phyloP scores from a whole-genome alignment of 2,797 vertebrate genomes.

The Chaunax sp. region DNA sequence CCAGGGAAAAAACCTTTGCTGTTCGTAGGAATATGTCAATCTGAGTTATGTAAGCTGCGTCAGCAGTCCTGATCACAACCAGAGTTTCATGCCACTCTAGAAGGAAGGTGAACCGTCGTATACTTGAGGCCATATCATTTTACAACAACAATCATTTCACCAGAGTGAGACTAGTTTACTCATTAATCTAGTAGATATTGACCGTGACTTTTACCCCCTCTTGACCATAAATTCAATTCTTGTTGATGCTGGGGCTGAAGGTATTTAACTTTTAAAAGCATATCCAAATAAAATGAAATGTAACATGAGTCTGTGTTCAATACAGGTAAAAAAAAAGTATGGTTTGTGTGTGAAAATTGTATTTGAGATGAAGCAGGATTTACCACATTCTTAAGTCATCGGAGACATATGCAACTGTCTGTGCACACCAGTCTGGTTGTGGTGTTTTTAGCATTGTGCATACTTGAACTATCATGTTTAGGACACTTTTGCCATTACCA shows the following conservation, averaged over 20 bases:
- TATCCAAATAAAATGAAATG: background rate
- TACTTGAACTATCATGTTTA: background rate
- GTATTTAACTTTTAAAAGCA: background rate
- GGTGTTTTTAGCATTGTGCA: too few species aligned
- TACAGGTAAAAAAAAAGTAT: background rate
- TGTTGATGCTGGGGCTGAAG: background rate
- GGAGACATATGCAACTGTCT: conserved; percentile 4
- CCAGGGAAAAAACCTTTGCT: background rate
- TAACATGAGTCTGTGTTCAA: background rate
- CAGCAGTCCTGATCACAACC: background rate
- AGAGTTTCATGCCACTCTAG: background rate
- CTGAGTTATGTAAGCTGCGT: background rate
- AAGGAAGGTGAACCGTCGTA: background rate
- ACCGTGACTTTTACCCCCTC: conserved; percentile 16
- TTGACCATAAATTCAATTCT: conserved; percentile 23
- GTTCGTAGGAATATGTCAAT: background rate
- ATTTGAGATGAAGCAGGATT: conserved; percentile 12
- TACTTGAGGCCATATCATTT: background rate
- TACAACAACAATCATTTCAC: background rate
- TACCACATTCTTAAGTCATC: background rate
- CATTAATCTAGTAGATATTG: conserved; percentile 32
- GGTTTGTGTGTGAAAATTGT: conserved; percentile 7
- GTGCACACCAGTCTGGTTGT: too few species aligned
- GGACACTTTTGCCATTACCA: background rate
- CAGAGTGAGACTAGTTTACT: conserved; percentile 35